Evolutionary conservation across 2,797 vertebrate species (phyloP), one percentile per base, ranked within the genome.

Genomic region (Pitangus sulphuratus): DNA sequence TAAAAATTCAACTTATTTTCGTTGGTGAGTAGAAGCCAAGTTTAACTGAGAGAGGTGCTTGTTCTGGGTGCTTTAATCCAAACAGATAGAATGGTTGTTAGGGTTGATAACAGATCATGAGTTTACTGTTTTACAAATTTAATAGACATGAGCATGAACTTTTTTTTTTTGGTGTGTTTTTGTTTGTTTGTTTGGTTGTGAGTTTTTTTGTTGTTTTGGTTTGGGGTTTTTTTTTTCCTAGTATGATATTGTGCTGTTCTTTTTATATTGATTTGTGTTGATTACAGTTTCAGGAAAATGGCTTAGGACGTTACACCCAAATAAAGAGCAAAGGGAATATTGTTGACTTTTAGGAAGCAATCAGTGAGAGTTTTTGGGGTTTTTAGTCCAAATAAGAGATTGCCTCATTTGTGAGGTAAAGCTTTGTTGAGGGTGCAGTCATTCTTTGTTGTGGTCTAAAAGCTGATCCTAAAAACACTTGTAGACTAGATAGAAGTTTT

Each of bases 161-260:
- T 44, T 20, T 20, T 44, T 44, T 10, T 44, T 39, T 39, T 13
- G 8, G 18, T 44, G 9, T 21, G 2, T 58, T 68, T 68, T 37
- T 48, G 35, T 42, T 17, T 5, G 5, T 14, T 39, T 39, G 39
- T 5, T 39, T 39, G 12, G 13, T 39, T 39, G 37, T 35, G 35
- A 9, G 35, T 7, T 35, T 35, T 35, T 9, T 37, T 37, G 37
- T 19, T 45, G 56, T 35, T 20, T 1, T 21, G 6, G 21, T 8
- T 24, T 48, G 1, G 2, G 1, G 1, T 15, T 11, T 26, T 15
- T 7, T 40, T 22, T 20, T 45, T 45, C 19, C 48, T 40, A 11
- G 40, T 42, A 11, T 51, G 25, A 40, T 40, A 13, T 47, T 39
- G 17, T 58, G 31, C 26, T 3, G 1, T 48, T 8, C 8, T 42